Base-by-base conservation (phyloP, 2,888 invertebrate genomes). In the Nipponacmea schrenckii region DNA sequence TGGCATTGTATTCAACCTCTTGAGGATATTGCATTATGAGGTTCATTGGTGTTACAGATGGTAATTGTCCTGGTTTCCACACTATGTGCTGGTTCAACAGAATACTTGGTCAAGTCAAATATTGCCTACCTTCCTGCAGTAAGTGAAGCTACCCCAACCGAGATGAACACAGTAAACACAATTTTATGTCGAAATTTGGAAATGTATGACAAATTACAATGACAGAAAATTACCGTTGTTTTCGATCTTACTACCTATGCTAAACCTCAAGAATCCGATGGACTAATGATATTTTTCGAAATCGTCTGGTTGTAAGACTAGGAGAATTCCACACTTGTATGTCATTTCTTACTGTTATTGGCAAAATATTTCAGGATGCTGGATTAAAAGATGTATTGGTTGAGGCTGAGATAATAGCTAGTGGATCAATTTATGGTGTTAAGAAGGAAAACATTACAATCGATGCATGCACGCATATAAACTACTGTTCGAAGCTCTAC, bases 191-290 rank as follows among this genome's bases (percentile, higher is more conserved):
- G 62, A n/a, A 63, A 24, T 56, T n/a, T 67, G 10, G 44, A 67
- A 8, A 68, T 73, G 44, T 71, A 71, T 24, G 71, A 74, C 39
- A n/a, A 56, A n/a, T 45, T 72, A 45, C 17, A 72, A 26, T 27
- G 48, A 17, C 46, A 68, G n/a, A 14, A n/a, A 15, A 39, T 72
- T 8, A 26, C 56, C 10, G 45, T 72, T 24, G 72, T 74, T 10
- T 74, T 73, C 67, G 73, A 73, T 46, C 73, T 68, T 20, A 64
- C 64, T 15, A 73, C 72, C 10, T 74, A 72, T 45, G 39, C 65
- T 31, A 74, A 72, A 44, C 72, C 74, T 15, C 72, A 70, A 31
- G 48, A 69, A 74, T 74, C 20, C 48, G 69, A 20, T 74, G 72
- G 70, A 69, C 62, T 46, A 44, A 71, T 62, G 46, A 26, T 17